These are phyloP conservation scores for Colletes gigas DNA, from an alignment of 1,140 invertebrate species.

Conservation along the genomic window DNA sequence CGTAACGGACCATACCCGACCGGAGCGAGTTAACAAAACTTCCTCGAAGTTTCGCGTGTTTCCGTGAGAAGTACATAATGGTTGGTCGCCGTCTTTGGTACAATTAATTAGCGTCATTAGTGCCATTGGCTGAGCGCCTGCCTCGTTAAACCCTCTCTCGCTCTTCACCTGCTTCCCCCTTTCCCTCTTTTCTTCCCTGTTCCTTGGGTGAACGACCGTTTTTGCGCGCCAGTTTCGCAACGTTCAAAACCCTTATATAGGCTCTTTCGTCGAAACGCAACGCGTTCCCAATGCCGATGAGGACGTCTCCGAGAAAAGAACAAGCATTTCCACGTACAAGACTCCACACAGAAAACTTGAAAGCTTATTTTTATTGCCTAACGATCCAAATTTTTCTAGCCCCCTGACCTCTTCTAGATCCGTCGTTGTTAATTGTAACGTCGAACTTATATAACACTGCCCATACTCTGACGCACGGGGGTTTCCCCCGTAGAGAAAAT, in stretches of 20 bases:
- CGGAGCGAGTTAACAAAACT: slow-evolving; percentile 41
- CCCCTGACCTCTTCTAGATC: too few species aligned
- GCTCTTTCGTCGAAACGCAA: neutral
- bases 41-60: slow-evolving; percentile 67
- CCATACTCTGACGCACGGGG: too few species aligned
- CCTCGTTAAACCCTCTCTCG: slow-evolving; percentile 67
- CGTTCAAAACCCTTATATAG: neutral
- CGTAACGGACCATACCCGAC: slow-evolving; percentile 31
- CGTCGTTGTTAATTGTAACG: too few species aligned
- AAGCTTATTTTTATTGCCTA: too few species aligned
- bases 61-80: slow-evolving; percentile 67
- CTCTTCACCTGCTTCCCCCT: slow-evolving; percentile 36
- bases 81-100: slow-evolving; percentile 69
- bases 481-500: too few species aligned
- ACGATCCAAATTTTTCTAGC: too few species aligned
- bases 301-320: neutral
- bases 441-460: too few species aligned
- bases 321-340: neutral
- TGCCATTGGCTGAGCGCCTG: slow-evolving; percentile 70
- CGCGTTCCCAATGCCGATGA: neutral
- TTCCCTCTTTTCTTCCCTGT: slow-evolving; percentile 9
- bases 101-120: slow-evolving; percentile 78
- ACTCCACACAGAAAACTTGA: too few species aligned
- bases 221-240: slow-evolving; percentile 38
- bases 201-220: slow-evolving; percentile 62